A percentile compares a stretch with the other conserved stretches of the same genome.
These are phyloP conservation scores for Megatriorchis doriae DNA, from an alignment of 2,113 vertebrate species.

Conservation along the genomic window DNA sequence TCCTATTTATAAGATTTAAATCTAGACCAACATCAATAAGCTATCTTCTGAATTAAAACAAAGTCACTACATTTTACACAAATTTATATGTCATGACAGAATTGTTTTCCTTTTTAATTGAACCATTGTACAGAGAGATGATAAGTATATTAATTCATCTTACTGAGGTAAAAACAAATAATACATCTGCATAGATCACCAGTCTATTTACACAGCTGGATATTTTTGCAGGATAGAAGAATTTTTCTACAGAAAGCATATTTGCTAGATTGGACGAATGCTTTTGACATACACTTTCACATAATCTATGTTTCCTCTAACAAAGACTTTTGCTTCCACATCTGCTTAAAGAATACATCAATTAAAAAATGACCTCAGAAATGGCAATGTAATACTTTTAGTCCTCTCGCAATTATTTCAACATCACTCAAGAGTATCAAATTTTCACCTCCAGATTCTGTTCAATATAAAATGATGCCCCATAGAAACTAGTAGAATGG, in stretches of 20 bases:
- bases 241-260: background rate
- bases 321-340: background rate
- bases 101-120: background rate
- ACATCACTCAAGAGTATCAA: background rate
- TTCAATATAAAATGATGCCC: background rate
- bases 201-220: background rate
- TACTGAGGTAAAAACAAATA: background rate
- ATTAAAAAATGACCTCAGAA: background rate
- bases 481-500: background rate
- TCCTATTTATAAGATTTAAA: background rate
- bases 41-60: background rate
- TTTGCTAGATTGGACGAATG: background rate
- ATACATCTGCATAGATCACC: background rate
- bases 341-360: background rate
- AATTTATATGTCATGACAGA: background rate
- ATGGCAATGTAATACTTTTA: background rate
- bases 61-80: background rate
- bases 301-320: background rate
- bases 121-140: background rate
- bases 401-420: background rate
- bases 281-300: background rate
- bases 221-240: background rate
- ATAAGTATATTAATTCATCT: background rate
- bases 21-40: background rate
- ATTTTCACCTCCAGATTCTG: background rate